These are phyloP conservation scores for Wasmannia auropunctata DNA, from an alignment of 1,140 invertebrate genomes.

Conservation along the genomic window DNA sequence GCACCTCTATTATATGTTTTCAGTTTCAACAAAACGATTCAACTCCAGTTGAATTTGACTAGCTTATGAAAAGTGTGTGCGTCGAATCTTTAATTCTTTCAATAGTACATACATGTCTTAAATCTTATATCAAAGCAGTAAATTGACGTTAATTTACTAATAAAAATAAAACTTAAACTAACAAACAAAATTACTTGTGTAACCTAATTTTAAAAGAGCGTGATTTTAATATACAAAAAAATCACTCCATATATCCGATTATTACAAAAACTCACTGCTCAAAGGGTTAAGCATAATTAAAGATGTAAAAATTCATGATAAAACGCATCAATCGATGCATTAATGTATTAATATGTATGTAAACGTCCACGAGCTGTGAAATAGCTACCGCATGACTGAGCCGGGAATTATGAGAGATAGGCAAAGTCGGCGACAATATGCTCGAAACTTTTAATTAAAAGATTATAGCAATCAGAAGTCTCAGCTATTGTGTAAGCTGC, in stretches of 20 bases:
- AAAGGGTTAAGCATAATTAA: not conserved
- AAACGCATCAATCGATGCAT: not conserved
- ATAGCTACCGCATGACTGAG: not conserved
- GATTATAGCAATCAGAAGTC: not conserved
- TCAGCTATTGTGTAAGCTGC: not conserved
- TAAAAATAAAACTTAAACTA: too few species aligned
- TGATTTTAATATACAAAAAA: not conserved
- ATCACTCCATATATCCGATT: too few species aligned
- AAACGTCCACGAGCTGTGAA: not conserved
- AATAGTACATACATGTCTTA: too few species aligned
- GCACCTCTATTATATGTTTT: too few species aligned
- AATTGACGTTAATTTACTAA: too few species aligned
- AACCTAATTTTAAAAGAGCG: not conserved
- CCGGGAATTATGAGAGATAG: constrained; percentile 7
- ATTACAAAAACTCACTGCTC: not conserved
- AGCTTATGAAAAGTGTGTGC: too few species aligned
- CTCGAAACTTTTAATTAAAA: constrained; percentile 28
- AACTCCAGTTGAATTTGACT: too few species aligned
- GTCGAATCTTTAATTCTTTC: too few species aligned
- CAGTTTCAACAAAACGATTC: too few species aligned
- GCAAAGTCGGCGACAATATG: not conserved
- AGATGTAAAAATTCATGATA: not conserved
- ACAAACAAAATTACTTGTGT: too few species aligned
- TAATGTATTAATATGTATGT: too few species aligned
- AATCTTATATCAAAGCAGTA: too few species aligned